Base-by-base conservation (phyloP, 2,113 vertebrate genomes). In the Chunga burmeisteri region DNA sequence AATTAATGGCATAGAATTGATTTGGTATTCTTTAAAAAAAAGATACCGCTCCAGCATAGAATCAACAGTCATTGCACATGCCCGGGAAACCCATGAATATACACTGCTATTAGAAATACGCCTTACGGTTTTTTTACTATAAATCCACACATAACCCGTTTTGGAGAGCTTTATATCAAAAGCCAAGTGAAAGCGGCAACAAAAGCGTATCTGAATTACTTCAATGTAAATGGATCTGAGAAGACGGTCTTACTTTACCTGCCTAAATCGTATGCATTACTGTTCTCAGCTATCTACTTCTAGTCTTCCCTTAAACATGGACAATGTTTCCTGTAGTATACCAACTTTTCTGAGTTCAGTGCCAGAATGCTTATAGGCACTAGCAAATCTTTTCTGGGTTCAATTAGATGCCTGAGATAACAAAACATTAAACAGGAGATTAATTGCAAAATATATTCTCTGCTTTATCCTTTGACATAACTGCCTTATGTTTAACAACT, bases 401-500 rank as follows among this genome's bases (percentile, higher is more conserved):
- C 74, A 87, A 10, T 11, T 66, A 88, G 40, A 75, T 91, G 21
- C 27, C 38, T 36, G 49, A 68, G 40, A 73, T n/a, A 94, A 74
- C 59, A 77, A 91, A 95, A 93, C 17, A 46, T 88, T 87, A 86
- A 90, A 82, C 23, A 90, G 14, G 46, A 82, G 16, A 84, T 74
- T 87, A 68, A 87, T 91, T 4, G 5, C 49, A 80, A 94, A 87
- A 62, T 85, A 46, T 42, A 66, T 72, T 94, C 21, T 88, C n/a
- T 73, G 38, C 26, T 71, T 93, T 94, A 50, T 63, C 55, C 21
- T 88, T 94, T 71, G 58, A 94, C 55, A 82, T 70, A 91, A 36
- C 36, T 82, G 63, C 34, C 47, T 77, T 46, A 46, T 70, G 70
- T 93, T 95, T 93, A 97, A 94, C n/a, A 83, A 83, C 42, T 93